phyloP scores from a whole-genome alignment of 2,113 vertebrate genomes.

The Ariopsis seemanni region DNA sequence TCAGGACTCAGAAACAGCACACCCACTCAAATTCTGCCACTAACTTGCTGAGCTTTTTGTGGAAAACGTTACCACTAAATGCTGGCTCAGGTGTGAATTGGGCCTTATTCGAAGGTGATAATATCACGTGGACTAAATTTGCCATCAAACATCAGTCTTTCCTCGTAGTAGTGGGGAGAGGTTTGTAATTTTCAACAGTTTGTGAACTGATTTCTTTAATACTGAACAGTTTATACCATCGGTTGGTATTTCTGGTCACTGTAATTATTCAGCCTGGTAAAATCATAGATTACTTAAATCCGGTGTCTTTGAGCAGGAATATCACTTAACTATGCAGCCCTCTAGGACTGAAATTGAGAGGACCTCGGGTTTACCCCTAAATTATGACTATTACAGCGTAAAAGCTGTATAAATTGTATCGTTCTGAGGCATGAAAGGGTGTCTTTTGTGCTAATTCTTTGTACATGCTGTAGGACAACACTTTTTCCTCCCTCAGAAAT shows the following conservation, averaged over 20 bases:
- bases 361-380: not conserved
- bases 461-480: not conserved
- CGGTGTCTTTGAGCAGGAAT: not conserved
- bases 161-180: constrained; percentile 12
- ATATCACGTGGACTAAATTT: constrained; percentile 31
- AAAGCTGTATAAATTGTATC: not conserved
- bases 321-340: not conserved
- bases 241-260: not conserved
- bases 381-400: not conserved
- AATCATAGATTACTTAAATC: not conserved
- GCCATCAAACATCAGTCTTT: constrained; percentile 18
- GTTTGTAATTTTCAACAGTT: constrained; percentile 9
- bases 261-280: not conserved
- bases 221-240: not conserved
- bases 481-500: not conserved
- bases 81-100: constrained; percentile 28
- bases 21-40: constrained; percentile 40
- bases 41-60: constrained; percentile 34
- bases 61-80: constrained; percentile 38
- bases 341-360: not conserved
- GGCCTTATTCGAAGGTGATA: constrained; percentile 15
- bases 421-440: not conserved
- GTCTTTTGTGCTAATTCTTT: not conserved
- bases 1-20: constrained; percentile 51
- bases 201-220: constrained; percentile 2